Evolutionary conservation across 2,113 vertebrate genomes (phyloP).

Genomic region (Falcunculus frontatus): DNA sequence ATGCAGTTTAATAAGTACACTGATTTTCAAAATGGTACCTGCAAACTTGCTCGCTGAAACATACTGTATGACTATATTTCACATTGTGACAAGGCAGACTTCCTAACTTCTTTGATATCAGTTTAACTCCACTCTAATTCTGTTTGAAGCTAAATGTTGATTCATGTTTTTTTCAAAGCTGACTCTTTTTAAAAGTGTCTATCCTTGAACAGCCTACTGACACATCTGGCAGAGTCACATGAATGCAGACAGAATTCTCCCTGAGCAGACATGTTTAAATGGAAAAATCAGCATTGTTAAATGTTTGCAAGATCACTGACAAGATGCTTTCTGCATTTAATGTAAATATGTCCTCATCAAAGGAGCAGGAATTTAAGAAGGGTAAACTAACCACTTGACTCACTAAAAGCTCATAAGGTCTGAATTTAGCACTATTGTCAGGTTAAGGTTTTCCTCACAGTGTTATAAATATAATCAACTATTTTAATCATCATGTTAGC

Average conservation of each 20-base stretch:
- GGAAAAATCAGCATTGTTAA: background rate
- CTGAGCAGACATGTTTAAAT: background rate
- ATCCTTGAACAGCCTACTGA: constrained; percentile 11
- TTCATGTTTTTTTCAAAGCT: constrained; percentile 39
- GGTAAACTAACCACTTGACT: background rate
- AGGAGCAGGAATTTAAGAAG: background rate
- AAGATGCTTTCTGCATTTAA: background rate
- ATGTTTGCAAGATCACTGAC: background rate
- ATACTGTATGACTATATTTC: background rate
- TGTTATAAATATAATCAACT: background rate
- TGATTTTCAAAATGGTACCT: background rate
- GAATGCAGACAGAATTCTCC: background rate
- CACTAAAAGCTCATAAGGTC: background rate
- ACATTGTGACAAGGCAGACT: constrained; percentile 15
- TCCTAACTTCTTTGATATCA: constrained; percentile 45
- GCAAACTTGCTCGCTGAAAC: background rate
- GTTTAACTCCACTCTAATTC: constrained; percentile 44
- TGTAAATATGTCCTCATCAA: background rate
- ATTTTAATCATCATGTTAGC: background rate
- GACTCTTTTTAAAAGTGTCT: constrained; percentile 14
- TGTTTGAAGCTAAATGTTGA: constrained; percentile 57
- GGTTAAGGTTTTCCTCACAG: background rate
- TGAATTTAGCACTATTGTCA: background rate
- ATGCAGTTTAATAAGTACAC: background rate
- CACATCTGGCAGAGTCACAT: background rate